A percentile compares a stretch with the other conserved stretches of the same genome.
Evolutionary conservation across 1,140 invertebrate species (phyloP).

Genomic region (Drosophila malerkotliana): DNA sequence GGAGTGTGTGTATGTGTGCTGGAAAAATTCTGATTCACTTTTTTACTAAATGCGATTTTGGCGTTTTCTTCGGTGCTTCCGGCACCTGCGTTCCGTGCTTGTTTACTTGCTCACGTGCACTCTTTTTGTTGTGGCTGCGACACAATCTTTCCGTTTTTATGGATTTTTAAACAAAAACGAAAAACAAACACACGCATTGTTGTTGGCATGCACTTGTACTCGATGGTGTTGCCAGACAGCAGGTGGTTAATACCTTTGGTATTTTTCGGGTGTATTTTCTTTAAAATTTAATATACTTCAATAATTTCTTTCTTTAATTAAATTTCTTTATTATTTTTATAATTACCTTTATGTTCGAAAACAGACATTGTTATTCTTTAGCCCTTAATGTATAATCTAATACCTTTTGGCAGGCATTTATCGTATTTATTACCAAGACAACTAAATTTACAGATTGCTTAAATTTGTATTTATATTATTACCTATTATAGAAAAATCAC

Average conservation of each 20-base stretch:
- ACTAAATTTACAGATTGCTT: too few relatives aligned
- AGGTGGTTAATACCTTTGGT: not conserved
- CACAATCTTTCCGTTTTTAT: conserved; percentile 12
- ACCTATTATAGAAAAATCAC: too few relatives aligned
- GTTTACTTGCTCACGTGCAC: not conserved
- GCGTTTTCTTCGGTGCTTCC: conserved; percentile 11
- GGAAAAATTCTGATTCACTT: conserved; percentile 75
- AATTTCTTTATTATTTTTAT: too few relatives aligned
- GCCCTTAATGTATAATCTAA: too few relatives aligned
- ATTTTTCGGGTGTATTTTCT: too few relatives aligned
- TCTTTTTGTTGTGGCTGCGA: not conserved
- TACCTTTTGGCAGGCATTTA: too few relatives aligned
- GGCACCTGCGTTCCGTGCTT: not conserved
- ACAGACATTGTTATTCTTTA: too few relatives aligned
- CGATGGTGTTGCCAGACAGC: conserved; percentile 32
- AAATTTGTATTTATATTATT: too few relatives aligned
- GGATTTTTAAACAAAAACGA: conserved; percentile 25
- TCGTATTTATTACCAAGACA: too few relatives aligned
- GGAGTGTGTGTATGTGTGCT: conserved; percentile 40
- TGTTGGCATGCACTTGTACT: conserved; percentile 65
- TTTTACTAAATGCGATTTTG: conserved; percentile 23
- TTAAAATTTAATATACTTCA: too few relatives aligned
- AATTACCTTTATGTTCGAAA: too few relatives aligned
- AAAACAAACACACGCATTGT: conserved; percentile 64
- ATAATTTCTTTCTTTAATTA: too few relatives aligned